Evolutionary conservation across 2,113 vertebrate species (phyloP).

Genomic region (Epinephelus moara): DNA sequence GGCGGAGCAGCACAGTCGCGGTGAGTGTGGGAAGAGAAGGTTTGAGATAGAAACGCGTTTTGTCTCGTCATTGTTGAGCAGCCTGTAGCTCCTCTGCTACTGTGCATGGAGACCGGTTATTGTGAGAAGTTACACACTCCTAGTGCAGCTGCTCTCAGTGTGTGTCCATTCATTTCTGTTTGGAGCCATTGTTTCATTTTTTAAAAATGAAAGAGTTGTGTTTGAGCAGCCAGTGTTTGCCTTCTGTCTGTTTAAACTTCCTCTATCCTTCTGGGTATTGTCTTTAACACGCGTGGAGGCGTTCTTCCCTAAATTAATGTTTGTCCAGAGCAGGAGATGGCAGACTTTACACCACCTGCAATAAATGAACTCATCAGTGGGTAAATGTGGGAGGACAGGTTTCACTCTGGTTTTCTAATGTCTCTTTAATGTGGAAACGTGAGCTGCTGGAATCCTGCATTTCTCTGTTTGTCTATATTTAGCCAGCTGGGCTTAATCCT

Average conservation of each 20-base stretch:
- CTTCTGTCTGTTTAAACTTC: conserved; percentile 47
- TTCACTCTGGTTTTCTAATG: background rate
- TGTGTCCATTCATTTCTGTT: conserved; percentile 17
- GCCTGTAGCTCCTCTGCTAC: conserved; percentile 4
- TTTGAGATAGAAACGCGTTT: background rate
- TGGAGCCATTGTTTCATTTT: background rate
- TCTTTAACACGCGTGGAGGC: conserved; percentile 37
- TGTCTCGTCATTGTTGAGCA: conserved; percentile 51
- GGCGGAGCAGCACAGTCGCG: conserved; percentile 46
- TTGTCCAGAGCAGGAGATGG: background rate
- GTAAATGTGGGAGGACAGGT: background rate
- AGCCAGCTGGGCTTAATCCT: conserved; percentile 70
- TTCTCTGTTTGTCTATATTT: conserved; percentile 73
- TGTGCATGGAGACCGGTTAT: background rate
- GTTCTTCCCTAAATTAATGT: background rate
- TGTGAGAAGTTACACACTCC: background rate
- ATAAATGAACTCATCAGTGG: conserved; percentile 30
- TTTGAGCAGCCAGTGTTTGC: background rate
- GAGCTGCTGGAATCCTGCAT: conserved; percentile 35
- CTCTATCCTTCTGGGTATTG: conserved; percentile 23
- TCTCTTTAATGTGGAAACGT: conserved; percentile 30
- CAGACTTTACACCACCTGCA: conserved; percentile 44
- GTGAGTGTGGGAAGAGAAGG: conserved; percentile 53
- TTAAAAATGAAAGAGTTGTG: background rate
- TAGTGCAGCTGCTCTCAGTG: background rate